A percentile compares a stretch with the other conserved stretches of the same genome.
Conservation (phyloP, 1,140 invertebrate species). For the Drosophila littoralis region DNA sequence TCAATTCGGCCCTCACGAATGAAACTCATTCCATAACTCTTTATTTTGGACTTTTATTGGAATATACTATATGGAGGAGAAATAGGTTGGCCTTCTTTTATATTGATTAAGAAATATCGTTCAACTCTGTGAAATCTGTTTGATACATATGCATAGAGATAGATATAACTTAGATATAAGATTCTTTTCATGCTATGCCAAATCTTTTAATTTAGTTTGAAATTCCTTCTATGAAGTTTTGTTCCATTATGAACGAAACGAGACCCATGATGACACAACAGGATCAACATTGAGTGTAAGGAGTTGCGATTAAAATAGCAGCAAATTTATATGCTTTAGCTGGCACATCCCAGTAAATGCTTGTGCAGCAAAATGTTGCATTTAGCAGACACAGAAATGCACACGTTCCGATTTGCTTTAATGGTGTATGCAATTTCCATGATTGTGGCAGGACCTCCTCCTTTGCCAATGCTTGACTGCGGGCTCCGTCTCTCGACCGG, state of each 20-base stretch:
- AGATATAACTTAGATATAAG: too few relatives aligned
- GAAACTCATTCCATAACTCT: too few relatives aligned
- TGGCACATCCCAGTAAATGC: conserved; percentile 5
- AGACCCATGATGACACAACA: background rate
- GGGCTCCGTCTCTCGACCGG: conserved; percentile 27
- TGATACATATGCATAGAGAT: too few relatives aligned
- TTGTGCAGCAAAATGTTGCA: conserved; percentile 1
- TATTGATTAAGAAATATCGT: too few relatives aligned
- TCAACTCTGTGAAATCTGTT: too few relatives aligned
- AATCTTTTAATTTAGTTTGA: too few relatives aligned
- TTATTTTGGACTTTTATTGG: too few relatives aligned
- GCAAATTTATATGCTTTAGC: background rate
- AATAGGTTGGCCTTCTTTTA: too few relatives aligned
- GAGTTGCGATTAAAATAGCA: conserved; percentile 17
- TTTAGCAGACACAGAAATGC: conserved; percentile 7
- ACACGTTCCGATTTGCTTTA: conserved; percentile 58
- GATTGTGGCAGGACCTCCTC: conserved; percentile 47
- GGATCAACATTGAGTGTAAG: background rate
- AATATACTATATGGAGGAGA: too few relatives aligned
- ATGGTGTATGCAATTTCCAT: conserved; percentile 74
- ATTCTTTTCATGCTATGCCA: too few relatives aligned
- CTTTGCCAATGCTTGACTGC: conserved; percentile 8
- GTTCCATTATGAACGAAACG: background rate
- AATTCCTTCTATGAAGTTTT: too few relatives aligned
- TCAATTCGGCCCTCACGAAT: too few relatives aligned